phyloP scores from a whole-genome alignment of 92 coral and sea anemone species.

The Palythoa heliodiscus region DNA sequence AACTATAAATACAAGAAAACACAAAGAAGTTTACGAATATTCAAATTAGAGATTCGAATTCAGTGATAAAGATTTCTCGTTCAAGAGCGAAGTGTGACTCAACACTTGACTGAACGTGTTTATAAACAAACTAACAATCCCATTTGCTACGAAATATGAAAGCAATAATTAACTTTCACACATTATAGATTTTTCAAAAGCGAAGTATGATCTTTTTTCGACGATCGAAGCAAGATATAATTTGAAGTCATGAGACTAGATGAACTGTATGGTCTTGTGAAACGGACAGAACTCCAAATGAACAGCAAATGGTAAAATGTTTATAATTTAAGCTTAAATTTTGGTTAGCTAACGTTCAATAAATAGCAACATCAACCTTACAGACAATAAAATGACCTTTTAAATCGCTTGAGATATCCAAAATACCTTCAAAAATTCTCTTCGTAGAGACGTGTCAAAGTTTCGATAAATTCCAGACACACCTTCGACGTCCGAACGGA shows the following conservation, averaged over 20 bases:
- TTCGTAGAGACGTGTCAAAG: background rate
- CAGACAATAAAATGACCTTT: background rate
- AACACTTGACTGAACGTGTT: background rate
- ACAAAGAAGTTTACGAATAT: background rate
- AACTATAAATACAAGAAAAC: background rate
- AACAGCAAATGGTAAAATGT: background rate
- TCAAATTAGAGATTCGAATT: background rate
- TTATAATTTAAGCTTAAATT: background rate
- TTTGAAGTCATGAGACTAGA: background rate
- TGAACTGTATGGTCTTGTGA: too few species aligned
- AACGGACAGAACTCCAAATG: background rate
- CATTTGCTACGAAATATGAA: background rate
- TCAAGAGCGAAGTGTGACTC: background rate
- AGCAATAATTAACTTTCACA: background rate
- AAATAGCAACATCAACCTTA: background rate
- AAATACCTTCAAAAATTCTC: background rate
- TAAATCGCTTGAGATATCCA: background rate
- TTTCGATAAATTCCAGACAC: background rate
- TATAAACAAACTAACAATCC: background rate
- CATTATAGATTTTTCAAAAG: background rate
- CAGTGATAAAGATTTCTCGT: background rate
- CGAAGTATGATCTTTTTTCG: background rate
- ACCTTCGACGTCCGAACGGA: conserved; percentile 2
- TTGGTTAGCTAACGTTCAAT: background rate
- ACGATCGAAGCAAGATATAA: background rate